Evolutionary conservation across 1,140 invertebrate genomes (phyloP), one percentile per base, ranked within the genome.

Genomic region (Drosophila setifemur): DNA sequence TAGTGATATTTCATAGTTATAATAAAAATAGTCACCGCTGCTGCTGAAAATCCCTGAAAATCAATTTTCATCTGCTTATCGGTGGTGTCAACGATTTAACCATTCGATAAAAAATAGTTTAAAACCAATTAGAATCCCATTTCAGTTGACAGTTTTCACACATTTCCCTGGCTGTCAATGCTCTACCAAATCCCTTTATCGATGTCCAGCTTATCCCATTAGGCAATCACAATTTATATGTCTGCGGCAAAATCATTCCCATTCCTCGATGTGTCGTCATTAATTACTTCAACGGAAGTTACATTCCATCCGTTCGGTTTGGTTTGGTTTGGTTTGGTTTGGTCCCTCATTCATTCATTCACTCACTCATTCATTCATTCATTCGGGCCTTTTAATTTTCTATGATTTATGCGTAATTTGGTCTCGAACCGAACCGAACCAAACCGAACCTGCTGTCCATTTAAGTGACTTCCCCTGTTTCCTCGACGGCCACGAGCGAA

Each of bases 361-460:
- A 49, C 31, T 69, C 28, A 1, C 5, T 57, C 35, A 1, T 6
- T 33, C 18, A 44, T n/a, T 55, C 64, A 47, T 48, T 58, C 37
- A 25, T 47, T 60, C 39, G 45, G 54, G 43, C 25, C 44, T 63
- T 85, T 83, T 83, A 78, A 83, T 83, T 85, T 85, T 78, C 79
- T 78, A 85, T 78, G 79, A 83, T 85, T 83, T 83, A 83, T 83
- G 78, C 76, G 76, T 71, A 70, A 66, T 42, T 73, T 69, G 50
- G 55, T 57, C 52, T 50, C 73, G 43, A 55, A 16, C 26, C 31
- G 48, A 37, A n/a, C n/a, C n/a, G n/a, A n/a, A n/a, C n/a, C n/a
- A n/a, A n/a, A 25, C 21, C 28, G 43, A 31, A 57, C 42, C 53
- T 35, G 67, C 66, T 70, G 42, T 64, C 54, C 52, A 47, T 58